Conservation (phyloP, 2,888 invertebrate genomes). For the Ichneumoninae sp. region DNA sequence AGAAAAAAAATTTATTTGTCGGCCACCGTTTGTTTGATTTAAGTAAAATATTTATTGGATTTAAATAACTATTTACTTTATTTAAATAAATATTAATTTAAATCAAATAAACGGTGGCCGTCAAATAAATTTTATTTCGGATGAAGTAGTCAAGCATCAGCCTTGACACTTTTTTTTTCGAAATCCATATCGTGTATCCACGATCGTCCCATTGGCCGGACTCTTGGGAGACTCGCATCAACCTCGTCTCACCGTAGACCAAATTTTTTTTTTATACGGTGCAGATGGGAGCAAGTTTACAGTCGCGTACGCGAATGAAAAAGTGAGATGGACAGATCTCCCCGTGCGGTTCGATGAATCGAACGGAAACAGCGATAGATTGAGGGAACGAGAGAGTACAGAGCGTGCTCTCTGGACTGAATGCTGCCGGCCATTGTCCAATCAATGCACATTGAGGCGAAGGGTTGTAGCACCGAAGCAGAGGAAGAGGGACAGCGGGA, state of each 20-base stretch:
- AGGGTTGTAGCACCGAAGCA: constrained; percentile 68
- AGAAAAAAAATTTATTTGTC: too few species aligned
- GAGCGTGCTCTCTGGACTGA: constrained; percentile 66
- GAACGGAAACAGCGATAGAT: constrained; percentile 50
- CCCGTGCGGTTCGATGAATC: constrained; percentile 50
- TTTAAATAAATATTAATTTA: too few species aligned
- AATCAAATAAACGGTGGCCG: too few species aligned
- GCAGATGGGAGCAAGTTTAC: constrained; percentile 72
- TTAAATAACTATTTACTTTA: too few species aligned
- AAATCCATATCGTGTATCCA: too few species aligned
- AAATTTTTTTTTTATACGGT: background rate
- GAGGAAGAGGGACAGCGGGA: constrained; percentile 44
- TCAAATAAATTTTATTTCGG: too few species aligned
- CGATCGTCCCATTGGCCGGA: background rate
- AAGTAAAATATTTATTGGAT: too few species aligned
- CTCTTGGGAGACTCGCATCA: background rate
- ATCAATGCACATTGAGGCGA: constrained; percentile 81
- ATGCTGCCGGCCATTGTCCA: constrained; percentile 77
- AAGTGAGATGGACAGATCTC: constrained; percentile 7
- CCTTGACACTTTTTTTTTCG: too few species aligned
- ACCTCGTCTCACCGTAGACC: background rate
- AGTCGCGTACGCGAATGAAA: constrained; percentile 39
- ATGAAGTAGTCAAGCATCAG: too few species aligned
- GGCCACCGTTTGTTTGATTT: too few species aligned
- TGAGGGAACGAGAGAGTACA: constrained; percentile 51